Evolutionary conservation across 2,888 invertebrate genomes (phyloP), one percentile per base, ranked within the genome.

Genomic region (Allophyes oxyacanthae): DNA sequence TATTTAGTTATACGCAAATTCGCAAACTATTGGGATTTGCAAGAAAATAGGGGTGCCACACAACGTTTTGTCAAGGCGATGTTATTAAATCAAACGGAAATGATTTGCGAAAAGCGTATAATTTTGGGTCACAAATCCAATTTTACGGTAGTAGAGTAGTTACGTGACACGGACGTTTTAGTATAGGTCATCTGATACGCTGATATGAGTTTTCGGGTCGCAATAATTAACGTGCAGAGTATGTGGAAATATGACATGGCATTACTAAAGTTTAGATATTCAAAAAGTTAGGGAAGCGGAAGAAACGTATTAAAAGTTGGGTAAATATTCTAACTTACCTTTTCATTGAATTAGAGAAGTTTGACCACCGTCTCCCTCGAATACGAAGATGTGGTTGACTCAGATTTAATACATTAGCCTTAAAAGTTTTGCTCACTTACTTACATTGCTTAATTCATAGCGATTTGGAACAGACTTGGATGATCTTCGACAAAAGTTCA

Each of bases 11-110:
- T 43, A 63, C 45, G 73, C 48, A 72, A 67, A 72, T 72, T 56
- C 51, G 33, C 48, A 57, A 56, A 72, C 45, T 64, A 53, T 36
- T 37, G 33, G 42, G 78, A 78, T 81, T 84, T 78, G 77, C 79
- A 79, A 82, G 81, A 79, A 82, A 85, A 84, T 72, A 74, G 70
- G 79, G 77, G 78, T 72, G 63, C 40, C 36, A 82, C 86, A 83
- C 85, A 85, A 82, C 84, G 69, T 87, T 84, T 79, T 78, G 83
- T 86, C 82, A 81, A 82, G 77, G 78, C 69, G 54, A 79, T 79
- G 81, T 83, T 84, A 83, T 84, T 84, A 81, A 78, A 83, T 82
- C 72, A 64, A 60, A 54, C 74, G 84, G 84, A 87, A 86, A 86
- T 86, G 84, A 85, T 79, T 81, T 78, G 75, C 79, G 20, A 73